phyloP scores from a whole-genome alignment of 2,113 vertebrate genomes.

The Nipponia nippon region DNA sequence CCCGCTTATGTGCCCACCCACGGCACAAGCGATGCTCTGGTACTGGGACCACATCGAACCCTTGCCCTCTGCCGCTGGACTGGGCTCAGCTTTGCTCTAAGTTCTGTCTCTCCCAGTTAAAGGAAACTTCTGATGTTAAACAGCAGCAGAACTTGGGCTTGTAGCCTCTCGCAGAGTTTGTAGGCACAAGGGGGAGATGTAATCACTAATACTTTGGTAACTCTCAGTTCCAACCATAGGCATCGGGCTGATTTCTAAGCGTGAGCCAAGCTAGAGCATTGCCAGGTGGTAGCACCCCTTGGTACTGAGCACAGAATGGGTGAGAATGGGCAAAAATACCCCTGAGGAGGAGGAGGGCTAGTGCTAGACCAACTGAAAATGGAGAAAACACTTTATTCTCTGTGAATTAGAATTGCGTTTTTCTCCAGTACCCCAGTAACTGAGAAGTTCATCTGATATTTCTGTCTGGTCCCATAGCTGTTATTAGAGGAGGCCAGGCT shows the following conservation, averaged over 20 bases:
- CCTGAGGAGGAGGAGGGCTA: background rate
- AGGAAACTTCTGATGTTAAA: background rate
- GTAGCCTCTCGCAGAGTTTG: background rate
- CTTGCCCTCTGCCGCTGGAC: background rate
- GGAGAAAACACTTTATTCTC: background rate
- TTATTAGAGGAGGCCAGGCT: constrained; percentile 48
- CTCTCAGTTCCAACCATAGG: background rate
- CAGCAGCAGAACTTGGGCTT: background rate
- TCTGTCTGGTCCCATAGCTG: constrained; percentile 37
- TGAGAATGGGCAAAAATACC: background rate
- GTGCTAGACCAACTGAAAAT: background rate
- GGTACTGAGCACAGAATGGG: background rate
- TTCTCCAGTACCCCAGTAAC: background rate
- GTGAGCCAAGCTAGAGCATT: background rate
- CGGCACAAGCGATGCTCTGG: background rate
- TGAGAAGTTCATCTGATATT: constrained; percentile 19
- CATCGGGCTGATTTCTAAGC: background rate
- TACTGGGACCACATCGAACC: accelerated
- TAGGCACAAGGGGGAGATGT: constrained; percentile 26
- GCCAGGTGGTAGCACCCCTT: accelerated
- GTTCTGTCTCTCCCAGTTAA: background rate
- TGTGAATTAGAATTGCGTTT: background rate
- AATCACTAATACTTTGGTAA: background rate
- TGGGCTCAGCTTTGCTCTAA: background rate
- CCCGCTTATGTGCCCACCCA: background rate